These are phyloP conservation scores for Machaerirhynchus nigripectus DNA, from an alignment of 2,113 vertebrate species.

Conservation along the genomic window DNA sequence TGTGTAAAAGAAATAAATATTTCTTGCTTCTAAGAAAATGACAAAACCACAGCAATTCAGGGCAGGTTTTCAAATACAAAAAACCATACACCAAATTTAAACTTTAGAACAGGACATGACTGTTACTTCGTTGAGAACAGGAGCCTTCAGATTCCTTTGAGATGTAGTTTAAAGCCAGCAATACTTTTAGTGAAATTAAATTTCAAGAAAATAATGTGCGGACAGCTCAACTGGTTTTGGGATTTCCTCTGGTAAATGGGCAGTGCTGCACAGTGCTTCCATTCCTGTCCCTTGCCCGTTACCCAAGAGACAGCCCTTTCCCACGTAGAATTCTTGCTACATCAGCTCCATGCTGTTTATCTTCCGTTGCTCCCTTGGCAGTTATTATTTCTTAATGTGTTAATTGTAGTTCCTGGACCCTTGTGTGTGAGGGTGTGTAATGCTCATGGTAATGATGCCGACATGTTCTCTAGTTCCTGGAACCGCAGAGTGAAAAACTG, in stretches of 20 bases:
- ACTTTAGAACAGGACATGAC: not conserved
- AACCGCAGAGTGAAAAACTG: not conserved
- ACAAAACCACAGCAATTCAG: not conserved
- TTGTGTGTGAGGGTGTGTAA: not conserved
- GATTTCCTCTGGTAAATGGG: not conserved
- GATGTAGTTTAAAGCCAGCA: not conserved
- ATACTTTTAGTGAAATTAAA: not conserved
- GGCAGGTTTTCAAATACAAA: not conserved
- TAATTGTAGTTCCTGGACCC: conserved; percentile 58
- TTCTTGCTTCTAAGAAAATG: not conserved
- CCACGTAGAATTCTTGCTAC: conserved; percentile 21
- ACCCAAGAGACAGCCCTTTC: conserved; percentile 9
- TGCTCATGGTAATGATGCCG: not conserved
- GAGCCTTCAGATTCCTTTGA: not conserved
- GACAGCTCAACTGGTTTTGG: not conserved
- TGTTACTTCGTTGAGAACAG: not conserved
- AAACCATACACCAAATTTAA: not conserved
- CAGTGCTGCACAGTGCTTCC: accelerated
- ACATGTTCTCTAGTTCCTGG: not conserved
- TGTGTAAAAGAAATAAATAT: not conserved
- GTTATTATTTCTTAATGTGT: conserved; percentile 68
- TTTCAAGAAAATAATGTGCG: not conserved
- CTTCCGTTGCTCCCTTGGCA: conserved; percentile 57
- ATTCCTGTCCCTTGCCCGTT: not conserved
- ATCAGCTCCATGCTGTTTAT: conserved; percentile 49